Evolutionary conservation across 2,797 vertebrate species (phyloP).

Genomic region (Alectoris magna): DNA sequence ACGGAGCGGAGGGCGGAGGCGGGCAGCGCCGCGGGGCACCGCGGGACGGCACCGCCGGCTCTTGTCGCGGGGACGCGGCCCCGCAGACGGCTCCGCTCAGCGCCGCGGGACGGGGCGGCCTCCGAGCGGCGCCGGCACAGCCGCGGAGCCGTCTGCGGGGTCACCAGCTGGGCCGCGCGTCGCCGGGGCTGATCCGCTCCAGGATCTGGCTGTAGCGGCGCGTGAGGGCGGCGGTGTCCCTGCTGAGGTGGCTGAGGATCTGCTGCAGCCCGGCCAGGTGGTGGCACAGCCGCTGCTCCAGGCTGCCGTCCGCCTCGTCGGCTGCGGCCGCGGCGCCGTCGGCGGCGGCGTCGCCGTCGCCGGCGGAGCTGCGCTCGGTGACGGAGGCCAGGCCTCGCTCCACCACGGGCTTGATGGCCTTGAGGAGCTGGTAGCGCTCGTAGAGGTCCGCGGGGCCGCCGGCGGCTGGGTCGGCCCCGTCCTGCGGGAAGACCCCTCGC

Average conservation of each 20-base stretch:
- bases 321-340: accelerated
- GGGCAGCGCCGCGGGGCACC: too few species aligned
- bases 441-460: conserved; percentile 79
- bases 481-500: conserved; percentile 76
- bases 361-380: conserved; percentile 59
- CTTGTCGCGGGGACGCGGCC: too few species aligned
- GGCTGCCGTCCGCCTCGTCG: not conserved
- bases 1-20: too few species aligned
- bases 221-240: conserved; percentile 82
- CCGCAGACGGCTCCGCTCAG: too few species aligned
- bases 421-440: conserved; percentile 86
- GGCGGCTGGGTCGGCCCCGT: not conserved
- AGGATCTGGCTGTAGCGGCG: conserved; percentile 88
- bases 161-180: too few species aligned
- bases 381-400: conserved; percentile 80
- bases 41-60: too few species aligned
- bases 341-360: accelerated
- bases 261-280: conserved; percentile 87
- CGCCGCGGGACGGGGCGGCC: too few species aligned
- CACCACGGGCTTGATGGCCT: conserved; percentile 83
- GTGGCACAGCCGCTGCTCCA: conserved; percentile 84
- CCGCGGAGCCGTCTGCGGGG: too few species aligned
- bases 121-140: too few species aligned
- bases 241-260: conserved; percentile 83
- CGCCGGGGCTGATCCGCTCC: conserved; percentile 74